A percentile compares a stretch with the other conserved stretches of the same genome.
Conservation (phyloP, 2,797 vertebrate species). For the Enteromius viviparus region DNA sequence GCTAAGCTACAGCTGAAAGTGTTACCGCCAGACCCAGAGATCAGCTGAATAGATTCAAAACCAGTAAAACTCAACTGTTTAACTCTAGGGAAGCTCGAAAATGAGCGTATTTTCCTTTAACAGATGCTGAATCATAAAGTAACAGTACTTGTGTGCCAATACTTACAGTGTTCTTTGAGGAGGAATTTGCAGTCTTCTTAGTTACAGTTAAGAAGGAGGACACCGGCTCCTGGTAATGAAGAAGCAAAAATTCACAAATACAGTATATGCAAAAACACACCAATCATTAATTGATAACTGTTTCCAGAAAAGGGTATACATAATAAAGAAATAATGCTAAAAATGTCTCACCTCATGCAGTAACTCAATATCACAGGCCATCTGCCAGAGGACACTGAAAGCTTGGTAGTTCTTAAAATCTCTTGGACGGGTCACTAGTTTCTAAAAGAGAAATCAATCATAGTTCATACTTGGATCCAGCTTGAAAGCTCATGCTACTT, state of each 20-base stretch:
- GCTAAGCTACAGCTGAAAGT: no score
- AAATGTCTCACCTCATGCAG: conserved; percentile 82
- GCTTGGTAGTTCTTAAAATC: conserved; percentile 79
- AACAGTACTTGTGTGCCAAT: background rate
- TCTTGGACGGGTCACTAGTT: conserved; percentile 77
- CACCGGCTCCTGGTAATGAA: conserved; percentile 80
- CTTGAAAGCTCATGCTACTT: background rate
- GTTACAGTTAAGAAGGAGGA: conserved; percentile 81
- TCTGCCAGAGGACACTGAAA: conserved; percentile 83
- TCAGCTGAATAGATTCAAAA: no score
- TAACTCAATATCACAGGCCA: conserved; percentile 87
- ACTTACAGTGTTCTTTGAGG: conserved; percentile 75
- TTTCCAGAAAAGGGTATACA: background rate
- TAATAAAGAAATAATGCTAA: background rate
- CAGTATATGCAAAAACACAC: background rate
- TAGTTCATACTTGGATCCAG: background rate
- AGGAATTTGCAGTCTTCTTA: conserved; percentile 51
- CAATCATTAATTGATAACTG: background rate
- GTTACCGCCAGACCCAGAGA: no score
- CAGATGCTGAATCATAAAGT: background rate
- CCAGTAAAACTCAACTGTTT: no score
- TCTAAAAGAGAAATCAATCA: conserved; percentile 70
- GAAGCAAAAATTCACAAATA: background rate
- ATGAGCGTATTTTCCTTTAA: background rate
- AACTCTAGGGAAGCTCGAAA: no score